Evolutionary conservation across 1,140 invertebrate genomes (phyloP).

Genomic region (Drosophila malerkotliana): DNA sequence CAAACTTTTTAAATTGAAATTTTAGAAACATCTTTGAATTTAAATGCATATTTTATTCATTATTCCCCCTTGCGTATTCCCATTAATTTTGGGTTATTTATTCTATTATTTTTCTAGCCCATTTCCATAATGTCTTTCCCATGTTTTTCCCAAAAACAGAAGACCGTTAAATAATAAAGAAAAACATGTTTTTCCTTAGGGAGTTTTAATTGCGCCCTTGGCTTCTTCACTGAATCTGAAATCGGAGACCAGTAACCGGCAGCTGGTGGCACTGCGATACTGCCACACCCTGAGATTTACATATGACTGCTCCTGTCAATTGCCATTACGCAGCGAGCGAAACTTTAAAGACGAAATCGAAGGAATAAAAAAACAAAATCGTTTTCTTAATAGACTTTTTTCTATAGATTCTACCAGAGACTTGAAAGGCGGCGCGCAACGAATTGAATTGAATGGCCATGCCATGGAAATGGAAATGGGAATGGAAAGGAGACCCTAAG

Average conservation of each 20-base stretch:
- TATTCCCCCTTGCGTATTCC: not conserved
- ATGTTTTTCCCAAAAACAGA: slow-evolving; percentile 15
- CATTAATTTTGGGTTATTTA: slow-evolving; percentile 6
- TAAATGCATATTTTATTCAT: not conserved
- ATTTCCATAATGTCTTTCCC: slow-evolving; percentile 29
- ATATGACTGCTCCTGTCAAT: slow-evolving; percentile 78
- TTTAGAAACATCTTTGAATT: not conserved
- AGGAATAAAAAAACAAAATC: slow-evolving; percentile 36
- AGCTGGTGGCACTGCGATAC: slow-evolving; percentile 28
- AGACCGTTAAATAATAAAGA: slow-evolving; percentile 31
- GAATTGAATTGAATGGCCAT: slow-evolving; percentile 33
- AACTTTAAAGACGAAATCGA: slow-evolving; percentile 39
- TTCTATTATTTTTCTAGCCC: not conserved
- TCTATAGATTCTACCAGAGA: slow-evolving; percentile 34
- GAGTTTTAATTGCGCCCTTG: slow-evolving; percentile 23
- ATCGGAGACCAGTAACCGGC: slow-evolving; percentile 42
- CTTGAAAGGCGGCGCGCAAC: slow-evolving; percentile 42
- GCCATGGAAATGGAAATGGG: slow-evolving; percentile 5
- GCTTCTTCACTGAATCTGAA: slow-evolving; percentile 27
- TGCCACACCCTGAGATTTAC: slow-evolving; percentile 60
- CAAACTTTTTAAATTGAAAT: not conserved
- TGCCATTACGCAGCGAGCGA: slow-evolving; percentile 57
- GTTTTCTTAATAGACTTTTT: slow-evolving; percentile 62
- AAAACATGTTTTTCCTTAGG: slow-evolving; percentile 33
- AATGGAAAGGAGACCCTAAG: slow-evolving; percentile 64